These are phyloP conservation scores for Bubalus kerabau DNA, from an alignment of 2,113 vertebrate genomes.

Conservation along the genomic window DNA sequence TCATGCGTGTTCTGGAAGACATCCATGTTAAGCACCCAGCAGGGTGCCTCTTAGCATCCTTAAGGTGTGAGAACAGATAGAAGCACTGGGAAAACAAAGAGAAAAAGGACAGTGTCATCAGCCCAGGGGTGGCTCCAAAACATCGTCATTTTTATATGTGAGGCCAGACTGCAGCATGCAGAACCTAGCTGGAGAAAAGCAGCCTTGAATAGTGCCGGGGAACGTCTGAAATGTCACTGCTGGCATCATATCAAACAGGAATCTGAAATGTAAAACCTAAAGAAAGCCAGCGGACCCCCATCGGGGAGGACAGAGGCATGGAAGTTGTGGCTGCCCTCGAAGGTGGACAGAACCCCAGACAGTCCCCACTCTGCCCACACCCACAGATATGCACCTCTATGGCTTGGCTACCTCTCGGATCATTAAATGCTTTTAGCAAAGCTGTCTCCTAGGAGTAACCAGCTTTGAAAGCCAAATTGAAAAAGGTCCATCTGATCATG, in stretches of 20 bases:
- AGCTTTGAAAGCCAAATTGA: constrained; percentile 75
- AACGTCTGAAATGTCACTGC: neutral
- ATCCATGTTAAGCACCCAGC: neutral
- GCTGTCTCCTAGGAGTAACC: constrained; percentile 74
- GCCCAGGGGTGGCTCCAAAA: neutral
- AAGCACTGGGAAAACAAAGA: constrained; percentile 3
- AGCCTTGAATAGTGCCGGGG: neutral
- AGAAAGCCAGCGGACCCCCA: neutral
- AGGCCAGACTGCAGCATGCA: neutral
- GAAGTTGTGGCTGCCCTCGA: neutral
- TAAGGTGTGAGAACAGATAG: neutral
- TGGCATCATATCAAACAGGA: constrained; percentile 25
- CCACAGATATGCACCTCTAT: constrained; percentile 34
- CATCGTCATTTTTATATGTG: neutral
- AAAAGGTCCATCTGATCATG: constrained; percentile 74
- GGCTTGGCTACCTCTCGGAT: constrained; percentile 65
- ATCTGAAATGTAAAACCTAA: constrained; percentile 32
- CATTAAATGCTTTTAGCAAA: constrained; percentile 77
- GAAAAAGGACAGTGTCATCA: neutral
- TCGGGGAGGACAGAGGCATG: neutral
- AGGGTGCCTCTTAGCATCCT: neutral
- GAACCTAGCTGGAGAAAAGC: neutral
- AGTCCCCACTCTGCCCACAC: neutral
- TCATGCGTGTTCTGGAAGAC: neutral
- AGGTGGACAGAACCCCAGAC: neutral